phyloP scores from a whole-genome alignment of 2,888 invertebrate species.

The Drosophila pullipes region DNA sequence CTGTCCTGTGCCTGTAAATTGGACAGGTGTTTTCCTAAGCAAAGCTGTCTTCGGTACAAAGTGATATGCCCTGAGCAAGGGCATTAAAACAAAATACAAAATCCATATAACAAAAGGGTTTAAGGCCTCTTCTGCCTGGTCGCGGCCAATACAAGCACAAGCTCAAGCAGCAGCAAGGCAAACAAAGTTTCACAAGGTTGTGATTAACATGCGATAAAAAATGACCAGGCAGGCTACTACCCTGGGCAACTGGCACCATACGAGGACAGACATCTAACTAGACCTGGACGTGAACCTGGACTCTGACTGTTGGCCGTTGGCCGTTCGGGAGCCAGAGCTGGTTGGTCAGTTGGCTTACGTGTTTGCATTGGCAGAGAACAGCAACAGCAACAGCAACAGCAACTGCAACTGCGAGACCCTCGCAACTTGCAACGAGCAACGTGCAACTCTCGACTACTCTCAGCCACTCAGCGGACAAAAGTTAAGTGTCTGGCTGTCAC shows the following conservation, averaged over 20 bases:
- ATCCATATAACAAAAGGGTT: conserved; percentile 65
- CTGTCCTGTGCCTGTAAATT: conserved; percentile 18
- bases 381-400: conserved; percentile 33
- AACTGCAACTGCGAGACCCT: conserved; percentile 43
- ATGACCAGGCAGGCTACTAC: conserved; percentile 65
- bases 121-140: conserved; percentile 29
- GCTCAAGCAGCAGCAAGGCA: conserved; percentile 55
- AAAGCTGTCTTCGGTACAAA: conserved; percentile 26
- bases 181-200: conserved; percentile 80
- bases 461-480: conserved; percentile 69
- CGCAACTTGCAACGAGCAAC: conserved; percentile 6
- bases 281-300: conserved; percentile 29
- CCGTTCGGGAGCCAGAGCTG: conserved; percentile 35
- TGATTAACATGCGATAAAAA: conserved; percentile 82
- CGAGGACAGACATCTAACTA: conserved; percentile 34
- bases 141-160: conserved; percentile 29
- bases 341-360: conserved; percentile 71
- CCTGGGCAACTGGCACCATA: conserved; percentile 48
- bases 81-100: conserved; percentile 46
- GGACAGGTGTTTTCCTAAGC: conserved; percentile 35
- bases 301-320: conserved; percentile 32
- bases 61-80: conserved; percentile 49
- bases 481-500: conserved; percentile 82
- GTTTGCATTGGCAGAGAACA: conserved; percentile 66
- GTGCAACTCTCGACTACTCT: conserved; percentile 49